Conservation (phyloP, 1,140 invertebrate species). For the Philaenus spumarius region DNA sequence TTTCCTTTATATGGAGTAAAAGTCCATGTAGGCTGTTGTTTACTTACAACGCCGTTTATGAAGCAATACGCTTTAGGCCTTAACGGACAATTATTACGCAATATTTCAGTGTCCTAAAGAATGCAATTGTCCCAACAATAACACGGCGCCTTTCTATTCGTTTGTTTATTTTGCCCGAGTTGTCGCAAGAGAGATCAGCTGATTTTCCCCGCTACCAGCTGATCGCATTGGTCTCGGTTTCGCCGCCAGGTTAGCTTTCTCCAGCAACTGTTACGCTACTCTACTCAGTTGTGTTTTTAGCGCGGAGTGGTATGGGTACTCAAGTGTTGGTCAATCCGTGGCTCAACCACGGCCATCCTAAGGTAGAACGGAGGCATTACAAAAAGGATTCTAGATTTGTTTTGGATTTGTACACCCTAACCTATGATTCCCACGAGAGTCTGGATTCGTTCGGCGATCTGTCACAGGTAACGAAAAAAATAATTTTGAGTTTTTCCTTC, state of each 20-base stretch:
- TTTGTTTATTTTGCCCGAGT: no score
- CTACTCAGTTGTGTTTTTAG: background rate
- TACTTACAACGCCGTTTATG: no score
- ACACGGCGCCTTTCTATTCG: no score
- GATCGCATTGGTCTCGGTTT: background rate
- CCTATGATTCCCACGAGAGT: conserved; percentile 69
- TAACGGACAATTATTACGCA: no score
- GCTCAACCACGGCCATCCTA: background rate
- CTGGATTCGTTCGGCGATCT: conserved; percentile 45
- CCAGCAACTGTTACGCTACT: background rate
- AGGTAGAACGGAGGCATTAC: conserved; percentile 53
- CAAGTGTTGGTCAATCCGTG: conserved; percentile 28
- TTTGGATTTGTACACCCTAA: conserved; percentile 74
- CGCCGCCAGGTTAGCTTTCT: background rate
- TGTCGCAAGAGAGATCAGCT: background rate
- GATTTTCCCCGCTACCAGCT: background rate
- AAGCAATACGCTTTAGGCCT: no score
- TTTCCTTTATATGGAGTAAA: no score
- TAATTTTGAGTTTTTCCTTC: no score
- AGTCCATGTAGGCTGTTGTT: no score
- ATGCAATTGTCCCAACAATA: no score
- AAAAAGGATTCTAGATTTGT: conserved; percentile 80
- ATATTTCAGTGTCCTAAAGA: no score
- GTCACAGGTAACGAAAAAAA: no score
- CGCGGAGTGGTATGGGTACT: conserved; percentile 21